These are phyloP conservation scores for Notarius lentiginosus DNA, from an alignment of 2,113 vertebrate genomes.

Conservation along the genomic window DNA sequence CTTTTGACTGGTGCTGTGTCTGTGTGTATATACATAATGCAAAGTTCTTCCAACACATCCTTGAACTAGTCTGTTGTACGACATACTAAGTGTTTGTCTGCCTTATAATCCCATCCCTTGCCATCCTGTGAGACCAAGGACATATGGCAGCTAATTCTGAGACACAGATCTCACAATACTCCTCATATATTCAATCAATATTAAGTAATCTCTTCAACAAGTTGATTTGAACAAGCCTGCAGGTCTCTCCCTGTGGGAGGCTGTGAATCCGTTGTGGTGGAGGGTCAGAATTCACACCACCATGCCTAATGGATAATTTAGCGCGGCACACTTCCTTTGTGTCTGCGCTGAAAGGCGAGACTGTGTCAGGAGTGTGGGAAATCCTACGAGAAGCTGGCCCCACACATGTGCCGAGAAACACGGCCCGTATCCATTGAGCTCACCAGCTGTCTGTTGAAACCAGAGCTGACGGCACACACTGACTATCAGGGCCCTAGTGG, in stretches of 20 bases:
- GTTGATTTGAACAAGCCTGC: conserved; percentile 40
- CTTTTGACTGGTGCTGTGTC: too few species aligned
- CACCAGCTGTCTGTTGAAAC: conserved; percentile 63
- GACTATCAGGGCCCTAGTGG: conserved; percentile 40
- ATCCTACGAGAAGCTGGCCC: conserved; percentile 59
- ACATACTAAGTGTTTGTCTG: not conserved
- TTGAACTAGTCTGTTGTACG: not conserved
- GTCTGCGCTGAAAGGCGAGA: conserved; percentile 61
- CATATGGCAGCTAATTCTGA: not conserved
- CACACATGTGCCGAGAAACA: conserved; percentile 54
- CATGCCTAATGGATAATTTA: conserved; percentile 76
- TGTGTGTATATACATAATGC: not conserved
- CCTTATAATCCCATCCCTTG: not conserved
- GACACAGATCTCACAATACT: not conserved
- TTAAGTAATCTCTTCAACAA: conserved; percentile 42
- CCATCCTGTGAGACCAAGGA: not conserved
- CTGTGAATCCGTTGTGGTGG: conserved; percentile 41
- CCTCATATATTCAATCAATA: not conserved
- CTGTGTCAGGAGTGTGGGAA: conserved; percentile 75
- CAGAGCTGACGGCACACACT: conserved; percentile 50
- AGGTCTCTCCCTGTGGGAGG: conserved; percentile 44
- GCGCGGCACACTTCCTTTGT: conserved; percentile 83
- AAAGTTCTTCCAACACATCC: not conserved
- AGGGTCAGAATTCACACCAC: conserved; percentile 59
- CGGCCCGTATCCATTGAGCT: conserved; percentile 30